Conservation (phyloP, 2,113 vertebrate genomes). For the Micronycteris hirsuta region DNA sequence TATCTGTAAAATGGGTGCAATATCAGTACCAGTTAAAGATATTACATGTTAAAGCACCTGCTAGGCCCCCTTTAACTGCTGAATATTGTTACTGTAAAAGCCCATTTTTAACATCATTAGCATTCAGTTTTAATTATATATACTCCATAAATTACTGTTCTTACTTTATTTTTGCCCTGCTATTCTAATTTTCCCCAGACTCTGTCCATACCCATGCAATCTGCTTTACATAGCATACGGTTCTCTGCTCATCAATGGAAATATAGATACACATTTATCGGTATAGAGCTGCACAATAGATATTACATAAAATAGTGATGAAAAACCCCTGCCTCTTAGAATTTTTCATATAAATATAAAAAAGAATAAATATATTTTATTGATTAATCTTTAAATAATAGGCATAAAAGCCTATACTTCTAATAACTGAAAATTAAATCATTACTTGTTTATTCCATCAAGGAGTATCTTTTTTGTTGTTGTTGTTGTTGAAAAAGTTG, state of each 20-base stretch:
- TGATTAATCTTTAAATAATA: neutral
- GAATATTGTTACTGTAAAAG: neutral
- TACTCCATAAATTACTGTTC: neutral
- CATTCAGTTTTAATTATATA: neutral
- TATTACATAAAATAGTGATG: neutral
- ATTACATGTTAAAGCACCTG: neutral
- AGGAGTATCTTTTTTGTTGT: too few species aligned
- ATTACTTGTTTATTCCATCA: neutral
- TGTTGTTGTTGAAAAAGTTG: too few species aligned
- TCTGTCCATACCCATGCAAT: neutral
- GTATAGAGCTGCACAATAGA: neutral
- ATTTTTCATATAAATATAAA: neutral
- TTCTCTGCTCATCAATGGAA: neutral
- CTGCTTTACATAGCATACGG: neutral
- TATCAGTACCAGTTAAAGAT: neutral
- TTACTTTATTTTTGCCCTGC: neutral
- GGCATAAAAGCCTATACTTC: neutral
- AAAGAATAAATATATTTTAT: neutral
- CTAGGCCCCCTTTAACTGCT: neutral
- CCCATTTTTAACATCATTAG: neutral
- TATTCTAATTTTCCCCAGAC: neutral
- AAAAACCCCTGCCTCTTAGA: neutral
- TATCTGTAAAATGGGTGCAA: neutral
- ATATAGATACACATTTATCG: neutral
- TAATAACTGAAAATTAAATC: neutral